These are phyloP conservation scores for Ceratitis capitata DNA, from an alignment of 1,140 invertebrate species.

Conservation along the genomic window DNA sequence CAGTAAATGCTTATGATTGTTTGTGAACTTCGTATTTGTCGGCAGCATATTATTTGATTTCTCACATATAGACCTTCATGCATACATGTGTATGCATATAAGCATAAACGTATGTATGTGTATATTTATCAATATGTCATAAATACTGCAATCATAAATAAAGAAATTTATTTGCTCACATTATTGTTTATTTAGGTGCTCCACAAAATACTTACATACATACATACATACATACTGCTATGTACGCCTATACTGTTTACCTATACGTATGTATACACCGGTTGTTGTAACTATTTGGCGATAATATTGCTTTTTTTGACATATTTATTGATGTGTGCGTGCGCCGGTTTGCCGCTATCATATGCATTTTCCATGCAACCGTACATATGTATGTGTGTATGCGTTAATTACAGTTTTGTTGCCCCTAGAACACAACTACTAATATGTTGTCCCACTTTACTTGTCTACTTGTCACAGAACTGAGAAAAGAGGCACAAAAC, in stretches of 20 bases:
- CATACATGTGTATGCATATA: neutral
- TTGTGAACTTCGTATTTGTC: neutral
- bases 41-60: conserved; percentile 35
- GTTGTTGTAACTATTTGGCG: neutral
- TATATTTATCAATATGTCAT: neutral
- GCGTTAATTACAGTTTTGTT: neutral
- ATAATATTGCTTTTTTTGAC: neutral
- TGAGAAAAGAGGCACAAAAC: neutral
- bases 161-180: conserved; percentile 29
- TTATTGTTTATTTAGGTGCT: conserved; percentile 25
- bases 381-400: neutral
- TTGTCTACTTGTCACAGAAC: too few species aligned
- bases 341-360: neutral
- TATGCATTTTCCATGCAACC: neutral
- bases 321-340: neutral
- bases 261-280: too few species aligned
- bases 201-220: neutral
- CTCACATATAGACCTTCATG: neutral
- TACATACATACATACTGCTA: neutral
- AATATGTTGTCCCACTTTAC: neutral
- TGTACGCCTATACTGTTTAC: too few species aligned
- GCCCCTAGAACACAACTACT: neutral
- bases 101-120: neutral
- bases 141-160: conserved; percentile 1
- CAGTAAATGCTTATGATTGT: conserved; percentile 12